phyloP scores from a whole-genome alignment of 2,888 invertebrate genomes.

The Heliconius ethilla region DNA sequence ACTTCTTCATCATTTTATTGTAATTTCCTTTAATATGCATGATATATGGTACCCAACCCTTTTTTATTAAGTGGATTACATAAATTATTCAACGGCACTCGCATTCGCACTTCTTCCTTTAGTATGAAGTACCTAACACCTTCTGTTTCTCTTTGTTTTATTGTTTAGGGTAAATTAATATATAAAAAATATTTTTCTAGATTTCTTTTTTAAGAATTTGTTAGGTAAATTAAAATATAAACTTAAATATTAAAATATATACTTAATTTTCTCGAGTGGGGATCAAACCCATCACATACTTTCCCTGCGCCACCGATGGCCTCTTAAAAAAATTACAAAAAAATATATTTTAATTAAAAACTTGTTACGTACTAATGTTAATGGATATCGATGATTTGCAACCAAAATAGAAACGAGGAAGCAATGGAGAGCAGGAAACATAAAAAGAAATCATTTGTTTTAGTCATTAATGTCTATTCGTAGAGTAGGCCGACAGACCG shows the following conservation, averaged over 20 bases:
- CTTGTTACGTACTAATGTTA: neutral
- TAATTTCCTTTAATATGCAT: conserved; percentile 3
- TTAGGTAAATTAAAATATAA: too few species aligned
- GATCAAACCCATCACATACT: neutral
- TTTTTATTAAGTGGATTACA: conserved; percentile 58
- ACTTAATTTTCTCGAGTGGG: too few species aligned
- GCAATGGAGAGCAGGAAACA: conserved; percentile 36
- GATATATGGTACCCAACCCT: conserved; percentile 12
- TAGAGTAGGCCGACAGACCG: conserved; percentile 41
- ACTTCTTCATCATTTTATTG: neutral
- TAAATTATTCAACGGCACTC: conserved; percentile 73
- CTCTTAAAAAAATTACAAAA: too few species aligned
- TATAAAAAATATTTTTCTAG: neutral
- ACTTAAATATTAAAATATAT: too few species aligned
- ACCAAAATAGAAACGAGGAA: conserved; percentile 30
- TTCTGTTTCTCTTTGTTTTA: conserved; percentile 13
- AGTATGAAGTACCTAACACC: conserved; percentile 22
- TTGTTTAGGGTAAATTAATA: neutral
- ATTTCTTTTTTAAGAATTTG: too few species aligned
- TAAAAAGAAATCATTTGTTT: conserved; percentile 40
- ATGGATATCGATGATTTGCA: conserved; percentile 7
- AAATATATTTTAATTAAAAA: neutral
- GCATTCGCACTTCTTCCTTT: conserved; percentile 29
- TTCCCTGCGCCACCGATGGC: too few species aligned
- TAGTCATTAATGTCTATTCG: conserved; percentile 41